A percentile compares a stretch with the other conserved stretches of the same genome.
Conservation (phyloP, 2,797 vertebrate species). For the Leptodactylus fallax region DNA sequence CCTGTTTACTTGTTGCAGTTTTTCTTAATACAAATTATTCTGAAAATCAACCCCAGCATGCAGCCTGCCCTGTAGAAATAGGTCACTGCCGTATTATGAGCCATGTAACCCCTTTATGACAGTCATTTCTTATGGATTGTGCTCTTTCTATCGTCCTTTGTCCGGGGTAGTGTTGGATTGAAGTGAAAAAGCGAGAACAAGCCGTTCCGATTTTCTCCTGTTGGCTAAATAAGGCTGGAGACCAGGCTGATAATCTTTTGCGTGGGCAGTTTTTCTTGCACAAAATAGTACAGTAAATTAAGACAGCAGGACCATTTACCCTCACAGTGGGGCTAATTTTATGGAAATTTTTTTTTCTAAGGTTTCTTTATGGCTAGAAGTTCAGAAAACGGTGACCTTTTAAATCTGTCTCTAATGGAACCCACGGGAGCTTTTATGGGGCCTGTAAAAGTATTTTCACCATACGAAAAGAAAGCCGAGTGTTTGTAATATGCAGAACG, state of each 20-base stretch:
- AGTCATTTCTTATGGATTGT: not conserved
- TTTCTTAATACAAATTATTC: not conserved
- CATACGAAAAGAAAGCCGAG: conserved; percentile 39
- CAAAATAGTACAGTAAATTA: conserved; percentile 63
- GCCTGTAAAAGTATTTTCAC: conserved; percentile 48
- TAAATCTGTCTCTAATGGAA: conserved; percentile 56
- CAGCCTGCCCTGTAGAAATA: too few relatives aligned
- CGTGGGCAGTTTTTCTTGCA: conserved; percentile 49
- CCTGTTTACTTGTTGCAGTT: not conserved
- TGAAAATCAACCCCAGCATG: not conserved
- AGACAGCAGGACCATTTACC: conserved; percentile 55
- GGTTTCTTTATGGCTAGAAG: conserved; percentile 41
- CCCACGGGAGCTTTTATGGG: conserved; percentile 47
- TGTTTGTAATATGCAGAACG: conserved; percentile 49
- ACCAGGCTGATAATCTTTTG: conserved; percentile 55
- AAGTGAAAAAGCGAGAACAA: conserved; percentile 9
- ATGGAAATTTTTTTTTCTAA: conserved; percentile 50
- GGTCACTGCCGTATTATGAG: not conserved
- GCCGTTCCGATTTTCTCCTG: conserved; percentile 21
- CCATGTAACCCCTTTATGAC: not conserved
- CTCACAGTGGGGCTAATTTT: conserved; percentile 56
- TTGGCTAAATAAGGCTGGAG: conserved; percentile 45
- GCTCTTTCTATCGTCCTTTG: not conserved
- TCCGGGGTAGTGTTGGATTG: not conserved
- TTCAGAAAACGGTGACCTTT: conserved; percentile 49